These are phyloP conservation scores for Crax fasciolata DNA, from an alignment of 2,797 vertebrate genomes.

Conservation along the genomic window DNA sequence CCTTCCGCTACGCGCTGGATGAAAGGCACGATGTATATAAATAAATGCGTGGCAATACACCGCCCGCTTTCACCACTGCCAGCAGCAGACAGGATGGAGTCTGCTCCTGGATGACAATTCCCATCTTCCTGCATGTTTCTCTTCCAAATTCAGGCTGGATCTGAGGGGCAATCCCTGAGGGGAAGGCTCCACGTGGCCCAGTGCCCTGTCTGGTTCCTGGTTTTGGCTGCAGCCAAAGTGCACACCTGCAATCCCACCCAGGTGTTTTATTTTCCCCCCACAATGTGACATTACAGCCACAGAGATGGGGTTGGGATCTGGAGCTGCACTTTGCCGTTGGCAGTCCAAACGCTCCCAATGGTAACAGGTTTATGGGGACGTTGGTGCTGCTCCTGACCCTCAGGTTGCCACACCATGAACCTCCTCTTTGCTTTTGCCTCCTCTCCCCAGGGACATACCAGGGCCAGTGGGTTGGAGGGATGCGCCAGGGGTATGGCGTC, in stretches of 20 bases:
- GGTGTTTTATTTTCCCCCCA: not conserved
- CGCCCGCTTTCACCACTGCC: not conserved
- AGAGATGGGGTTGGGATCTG: accelerated
- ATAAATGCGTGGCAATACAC: not conserved
- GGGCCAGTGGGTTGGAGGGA: conserved; percentile 97
- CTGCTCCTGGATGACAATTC: not conserved
- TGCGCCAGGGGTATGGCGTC: conserved; percentile 96
- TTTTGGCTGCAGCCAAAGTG: not conserved
- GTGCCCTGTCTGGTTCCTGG: not conserved
- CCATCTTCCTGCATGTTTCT: not conserved
- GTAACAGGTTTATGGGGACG: accelerated
- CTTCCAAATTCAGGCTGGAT: not conserved
- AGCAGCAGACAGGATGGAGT: accelerated
- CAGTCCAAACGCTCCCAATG: accelerated
- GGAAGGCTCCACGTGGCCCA: accelerated
- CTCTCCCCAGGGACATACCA: conserved; percentile 92
- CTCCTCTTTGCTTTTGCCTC: not conserved
- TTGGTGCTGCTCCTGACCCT: accelerated
- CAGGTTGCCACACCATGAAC: not conserved
- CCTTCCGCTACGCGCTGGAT: accelerated
- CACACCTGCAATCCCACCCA: accelerated
- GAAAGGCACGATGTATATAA: not conserved
- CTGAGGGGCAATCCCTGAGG: not conserved
- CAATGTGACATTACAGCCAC: accelerated
- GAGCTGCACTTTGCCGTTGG: not conserved